Conservation (phyloP, 2,113 vertebrate genomes). For the Cavia aperea region DNA sequence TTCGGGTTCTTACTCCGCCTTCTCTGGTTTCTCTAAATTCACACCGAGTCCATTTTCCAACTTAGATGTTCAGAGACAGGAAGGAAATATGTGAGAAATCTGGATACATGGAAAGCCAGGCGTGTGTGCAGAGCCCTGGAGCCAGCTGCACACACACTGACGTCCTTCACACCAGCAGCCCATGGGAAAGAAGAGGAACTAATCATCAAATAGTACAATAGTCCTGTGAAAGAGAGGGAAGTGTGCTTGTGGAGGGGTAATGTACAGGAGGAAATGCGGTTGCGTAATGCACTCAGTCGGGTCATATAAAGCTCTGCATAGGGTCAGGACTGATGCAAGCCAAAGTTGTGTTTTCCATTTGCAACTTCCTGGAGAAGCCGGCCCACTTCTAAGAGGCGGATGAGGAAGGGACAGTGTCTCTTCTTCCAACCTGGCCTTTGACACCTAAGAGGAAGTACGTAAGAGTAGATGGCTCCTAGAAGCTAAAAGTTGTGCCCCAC, state of each 20-base stretch:
- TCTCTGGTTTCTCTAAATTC: not conserved
- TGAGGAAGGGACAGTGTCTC: fast-evolving
- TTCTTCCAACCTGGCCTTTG: not conserved
- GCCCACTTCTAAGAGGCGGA: too few relatives aligned
- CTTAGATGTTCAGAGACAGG: not conserved
- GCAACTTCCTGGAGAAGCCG: not conserved
- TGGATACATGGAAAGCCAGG: not conserved
- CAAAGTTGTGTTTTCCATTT: not conserved
- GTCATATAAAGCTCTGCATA: not conserved
- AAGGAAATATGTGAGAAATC: not conserved
- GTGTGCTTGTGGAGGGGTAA: fast-evolving
- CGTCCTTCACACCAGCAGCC: fast-evolving
- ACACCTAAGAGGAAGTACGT: not conserved
- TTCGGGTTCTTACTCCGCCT: not conserved
- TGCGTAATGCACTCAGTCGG: not conserved
- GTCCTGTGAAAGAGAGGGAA: fast-evolving
- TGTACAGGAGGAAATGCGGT: fast-evolving
- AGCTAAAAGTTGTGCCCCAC: not conserved
- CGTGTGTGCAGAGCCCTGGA: fast-evolving
- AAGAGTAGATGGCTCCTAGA: not conserved
- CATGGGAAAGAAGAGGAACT: not conserved
- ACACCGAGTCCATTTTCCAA: not conserved
- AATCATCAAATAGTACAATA: fast-evolving
- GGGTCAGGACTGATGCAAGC: not conserved
- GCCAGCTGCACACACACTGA: not conserved